Evolutionary conservation across 2,113 vertebrate species (phyloP).

Genomic region (Cisticola juncidis): DNA sequence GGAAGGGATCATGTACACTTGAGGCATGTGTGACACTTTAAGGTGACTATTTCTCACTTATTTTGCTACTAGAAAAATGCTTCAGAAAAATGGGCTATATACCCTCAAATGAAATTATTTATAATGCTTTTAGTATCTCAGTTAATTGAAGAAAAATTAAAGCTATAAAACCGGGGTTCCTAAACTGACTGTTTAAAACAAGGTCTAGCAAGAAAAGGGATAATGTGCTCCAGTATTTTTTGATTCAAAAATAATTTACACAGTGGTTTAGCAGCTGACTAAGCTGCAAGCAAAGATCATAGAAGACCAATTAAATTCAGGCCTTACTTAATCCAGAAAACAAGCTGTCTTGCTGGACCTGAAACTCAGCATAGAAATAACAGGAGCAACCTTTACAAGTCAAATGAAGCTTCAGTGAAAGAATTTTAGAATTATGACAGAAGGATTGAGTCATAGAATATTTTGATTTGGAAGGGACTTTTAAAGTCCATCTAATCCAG

Average conservation of each 20-base stretch:
- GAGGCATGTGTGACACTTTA: background rate
- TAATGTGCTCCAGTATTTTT: background rate
- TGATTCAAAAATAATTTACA: background rate
- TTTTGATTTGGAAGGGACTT: background rate
- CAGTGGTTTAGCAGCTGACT: background rate
- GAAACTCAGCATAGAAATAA: background rate
- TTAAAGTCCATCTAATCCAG: background rate
- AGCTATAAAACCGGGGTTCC: slow-evolving; percentile 2
- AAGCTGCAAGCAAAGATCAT: background rate
- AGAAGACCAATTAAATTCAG: background rate
- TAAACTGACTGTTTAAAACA: background rate
- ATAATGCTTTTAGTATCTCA: slow-evolving; percentile 24
- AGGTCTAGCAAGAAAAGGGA: background rate
- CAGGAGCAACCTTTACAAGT: background rate
- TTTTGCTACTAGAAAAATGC: slow-evolving; percentile 37
- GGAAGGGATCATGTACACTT: slow-evolving; percentile 3
- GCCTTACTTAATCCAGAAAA: background rate
- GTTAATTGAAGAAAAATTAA: slow-evolving; percentile 43
- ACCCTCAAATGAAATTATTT: background rate
- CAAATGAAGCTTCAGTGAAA: background rate
- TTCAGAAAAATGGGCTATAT: slow-evolving; percentile 43
- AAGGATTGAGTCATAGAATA: background rate
- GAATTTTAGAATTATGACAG: background rate
- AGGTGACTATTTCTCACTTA: slow-evolving; percentile 8
- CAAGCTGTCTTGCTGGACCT: background rate